Percentiles rank a stretch among this genome's conserved stretches.
These are phyloP conservation scores for Amazona ochrocephala DNA, from an alignment of 2,797 vertebrate genomes.

Conservation along the genomic window DNA sequence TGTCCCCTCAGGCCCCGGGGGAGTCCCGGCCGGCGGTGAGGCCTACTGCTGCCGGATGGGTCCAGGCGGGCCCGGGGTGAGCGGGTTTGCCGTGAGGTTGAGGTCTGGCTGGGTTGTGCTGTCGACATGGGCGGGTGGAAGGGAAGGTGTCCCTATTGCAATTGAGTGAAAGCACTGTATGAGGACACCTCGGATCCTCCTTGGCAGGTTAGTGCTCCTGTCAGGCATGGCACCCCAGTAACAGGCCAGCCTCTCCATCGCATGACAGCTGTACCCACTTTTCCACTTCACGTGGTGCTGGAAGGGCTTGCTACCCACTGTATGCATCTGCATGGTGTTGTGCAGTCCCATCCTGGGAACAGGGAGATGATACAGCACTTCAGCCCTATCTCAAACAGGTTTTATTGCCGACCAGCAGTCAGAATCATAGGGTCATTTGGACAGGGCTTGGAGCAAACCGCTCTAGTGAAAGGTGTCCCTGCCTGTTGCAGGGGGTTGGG, in stretches of 20 bases:
- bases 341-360: background rate
- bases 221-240: too few relatives aligned
- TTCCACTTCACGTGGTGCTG: rapidly evolving
- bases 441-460: background rate
- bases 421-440: rapidly evolving
- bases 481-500: background rate
- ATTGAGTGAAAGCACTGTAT: background rate
- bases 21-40: rapidly evolving
- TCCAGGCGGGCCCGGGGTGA: background rate
- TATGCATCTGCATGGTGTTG: background rate
- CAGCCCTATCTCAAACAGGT: background rate
- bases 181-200: background rate
- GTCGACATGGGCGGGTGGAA: background rate
- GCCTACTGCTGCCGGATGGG: background rate
- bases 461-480: background rate
- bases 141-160: background rate
- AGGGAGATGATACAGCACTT: background rate
- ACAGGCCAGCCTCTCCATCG: background rate
- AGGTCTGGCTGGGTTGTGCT: background rate
- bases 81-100: background rate
- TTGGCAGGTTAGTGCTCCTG: background rate
- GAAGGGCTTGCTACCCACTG: background rate
- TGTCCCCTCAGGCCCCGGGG: background rate
- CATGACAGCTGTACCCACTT: background rate
- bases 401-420: background rate